phyloP scores from a whole-genome alignment of 2,797 vertebrate species.

The Pipistrellus pygmaeus region DNA sequence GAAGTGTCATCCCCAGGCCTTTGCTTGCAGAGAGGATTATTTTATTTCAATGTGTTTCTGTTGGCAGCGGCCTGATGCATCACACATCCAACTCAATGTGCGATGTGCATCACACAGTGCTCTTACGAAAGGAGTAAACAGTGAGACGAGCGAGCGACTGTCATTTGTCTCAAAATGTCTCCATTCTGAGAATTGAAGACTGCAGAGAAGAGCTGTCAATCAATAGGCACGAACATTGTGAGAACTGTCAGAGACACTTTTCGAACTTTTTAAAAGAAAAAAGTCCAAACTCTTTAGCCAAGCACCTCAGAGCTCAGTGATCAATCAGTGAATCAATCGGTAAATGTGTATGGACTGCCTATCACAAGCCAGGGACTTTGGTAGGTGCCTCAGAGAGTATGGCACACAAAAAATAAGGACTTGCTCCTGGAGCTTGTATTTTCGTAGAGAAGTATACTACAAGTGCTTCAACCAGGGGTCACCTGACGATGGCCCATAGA shows the following conservation, averaged over 20 bases:
- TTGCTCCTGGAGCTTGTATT: neutral
- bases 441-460: neutral
- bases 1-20: constrained; percentile 34
- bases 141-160: constrained; percentile 67
- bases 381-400: neutral
- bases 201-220: constrained; percentile 78
- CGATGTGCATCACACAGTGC: constrained; percentile 66
- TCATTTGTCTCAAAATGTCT: constrained; percentile 80
- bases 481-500: neutral
- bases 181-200: constrained; percentile 77
- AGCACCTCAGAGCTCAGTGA: constrained; percentile 32
- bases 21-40: constrained; percentile 57
- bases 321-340: constrained; percentile 2
- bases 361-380: neutral
- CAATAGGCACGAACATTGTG: constrained; percentile 54
- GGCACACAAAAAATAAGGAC: neutral
- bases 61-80: constrained; percentile 68
- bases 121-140: constrained; percentile 74
- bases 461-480: neutral
- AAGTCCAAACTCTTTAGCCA: constrained; percentile 55
- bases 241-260: constrained; percentile 65
- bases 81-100: constrained; percentile 73
- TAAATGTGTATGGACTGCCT: constrained; percentile 46
- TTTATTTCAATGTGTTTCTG: constrained; percentile 77
- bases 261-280: constrained; percentile 66